phyloP scores from a whole-genome alignment of 2,113 vertebrate genomes.

The Tapirus terrestris region DNA sequence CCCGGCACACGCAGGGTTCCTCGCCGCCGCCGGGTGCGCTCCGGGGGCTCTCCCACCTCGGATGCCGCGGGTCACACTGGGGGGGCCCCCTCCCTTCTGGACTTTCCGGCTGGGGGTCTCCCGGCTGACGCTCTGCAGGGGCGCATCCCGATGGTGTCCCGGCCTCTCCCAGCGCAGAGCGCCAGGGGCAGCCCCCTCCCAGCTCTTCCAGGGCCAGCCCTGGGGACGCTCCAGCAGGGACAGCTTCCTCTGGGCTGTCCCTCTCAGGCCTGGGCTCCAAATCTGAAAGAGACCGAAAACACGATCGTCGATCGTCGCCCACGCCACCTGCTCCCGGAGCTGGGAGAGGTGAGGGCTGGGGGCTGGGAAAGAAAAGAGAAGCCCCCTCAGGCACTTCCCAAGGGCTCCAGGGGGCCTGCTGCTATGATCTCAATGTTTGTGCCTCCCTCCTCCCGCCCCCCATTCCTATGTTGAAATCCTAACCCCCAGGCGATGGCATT shows the following conservation, averaged over 20 bases:
- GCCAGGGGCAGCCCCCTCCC: neutral
- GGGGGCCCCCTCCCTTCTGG: neutral
- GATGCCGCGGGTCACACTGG: accelerated
- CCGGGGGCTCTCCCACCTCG: accelerated
- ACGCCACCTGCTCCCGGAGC: neutral
- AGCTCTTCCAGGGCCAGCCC: neutral
- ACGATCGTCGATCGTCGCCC: neutral
- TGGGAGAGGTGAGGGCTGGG: neutral
- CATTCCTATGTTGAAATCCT: neutral
- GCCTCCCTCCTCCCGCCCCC: neutral
- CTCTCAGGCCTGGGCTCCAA: neutral
- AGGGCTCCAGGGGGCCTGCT: neutral
- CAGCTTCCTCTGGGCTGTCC: neutral
- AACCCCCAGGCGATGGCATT: neutral
- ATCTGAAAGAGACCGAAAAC: neutral
- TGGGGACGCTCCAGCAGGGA: neutral
- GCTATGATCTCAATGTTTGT: neutral
- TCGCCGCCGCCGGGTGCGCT: no score
- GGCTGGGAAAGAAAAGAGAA: neutral
- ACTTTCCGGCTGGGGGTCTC: neutral
- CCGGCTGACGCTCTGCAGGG: neutral
- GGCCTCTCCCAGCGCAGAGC: neutral
- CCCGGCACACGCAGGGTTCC: neutral
- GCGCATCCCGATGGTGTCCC: neutral
- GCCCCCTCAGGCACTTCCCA: neutral